These are phyloP conservation scores for Lonchura striata DNA, from an alignment of 2,113 vertebrate species.

Conservation along the genomic window DNA sequence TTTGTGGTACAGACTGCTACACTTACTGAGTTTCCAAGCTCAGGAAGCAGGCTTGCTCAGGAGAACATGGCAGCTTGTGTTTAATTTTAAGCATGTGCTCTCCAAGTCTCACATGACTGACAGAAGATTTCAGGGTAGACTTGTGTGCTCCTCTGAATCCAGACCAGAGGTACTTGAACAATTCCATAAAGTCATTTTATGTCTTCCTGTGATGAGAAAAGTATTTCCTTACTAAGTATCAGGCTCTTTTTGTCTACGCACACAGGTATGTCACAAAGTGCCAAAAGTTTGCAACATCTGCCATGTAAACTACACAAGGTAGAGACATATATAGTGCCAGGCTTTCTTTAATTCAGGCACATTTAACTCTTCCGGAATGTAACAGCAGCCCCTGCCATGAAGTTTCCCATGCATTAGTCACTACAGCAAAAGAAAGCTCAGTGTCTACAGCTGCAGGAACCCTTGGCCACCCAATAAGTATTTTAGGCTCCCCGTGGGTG, in stretches of 20 bases:
- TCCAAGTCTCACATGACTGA: not conserved
- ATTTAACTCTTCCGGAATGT: constrained; percentile 47
- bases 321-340: not conserved
- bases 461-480: not conserved
- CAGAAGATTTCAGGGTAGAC: not conserved
- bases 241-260: not conserved
- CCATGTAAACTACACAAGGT: not conserved
- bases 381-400: not conserved
- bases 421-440: not conserved
- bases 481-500: not conserved
- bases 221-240: not conserved
- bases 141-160: not conserved
- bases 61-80: not conserved
- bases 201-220: not conserved
- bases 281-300: not conserved
- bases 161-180: not conserved
- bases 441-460: constrained; percentile 1
- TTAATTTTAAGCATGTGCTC: not conserved
- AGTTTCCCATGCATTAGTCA: constrained; percentile 27
- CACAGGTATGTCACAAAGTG: not conserved
- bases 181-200: not conserved
- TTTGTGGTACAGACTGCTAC: not conserved
- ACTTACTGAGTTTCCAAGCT: not conserved
- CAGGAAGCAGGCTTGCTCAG: not conserved
- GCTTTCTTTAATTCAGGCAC: not conserved